Conservation (phyloP, 2,113 vertebrate genomes). For the Poicephalus meyeri region DNA sequence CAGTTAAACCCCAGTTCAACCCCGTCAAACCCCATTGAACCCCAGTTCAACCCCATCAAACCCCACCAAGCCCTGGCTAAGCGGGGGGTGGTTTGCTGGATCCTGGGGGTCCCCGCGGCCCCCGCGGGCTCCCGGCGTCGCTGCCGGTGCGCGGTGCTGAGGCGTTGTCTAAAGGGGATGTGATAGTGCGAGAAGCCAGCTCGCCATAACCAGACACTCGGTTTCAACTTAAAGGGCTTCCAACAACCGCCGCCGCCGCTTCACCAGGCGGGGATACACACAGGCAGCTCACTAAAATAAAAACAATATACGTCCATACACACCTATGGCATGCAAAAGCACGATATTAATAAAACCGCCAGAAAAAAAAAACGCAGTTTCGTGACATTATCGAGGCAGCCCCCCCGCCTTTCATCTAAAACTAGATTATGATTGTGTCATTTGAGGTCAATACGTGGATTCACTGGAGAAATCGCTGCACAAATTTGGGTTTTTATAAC, state of each 20-base stretch:
- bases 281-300: not conserved
- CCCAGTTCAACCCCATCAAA: no score
- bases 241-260: constrained; percentile 26
- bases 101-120: no score
- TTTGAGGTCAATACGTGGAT: constrained; percentile 82
- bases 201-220: constrained; percentile 66
- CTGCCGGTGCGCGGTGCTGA: no score
- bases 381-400: constrained; percentile 45
- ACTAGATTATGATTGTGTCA: constrained; percentile 81
- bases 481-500: constrained; percentile 73
- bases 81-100: no score
- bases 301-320: not conserved
- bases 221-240: constrained; percentile 72
- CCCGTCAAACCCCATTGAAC: no score
- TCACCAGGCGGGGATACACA: not conserved
- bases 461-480: constrained; percentile 70
- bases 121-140: no score
- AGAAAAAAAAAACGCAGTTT: constrained; percentile 57
- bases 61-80: no score
- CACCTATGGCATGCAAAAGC: constrained; percentile 52
- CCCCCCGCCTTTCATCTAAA: constrained; percentile 74
- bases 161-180: no score
- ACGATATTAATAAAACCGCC: constrained; percentile 40
- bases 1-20: no score
- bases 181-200: constrained; percentile 61